Conservation (phyloP, 2,797 vertebrate genomes). For the Sebastiscus tertius region DNA sequence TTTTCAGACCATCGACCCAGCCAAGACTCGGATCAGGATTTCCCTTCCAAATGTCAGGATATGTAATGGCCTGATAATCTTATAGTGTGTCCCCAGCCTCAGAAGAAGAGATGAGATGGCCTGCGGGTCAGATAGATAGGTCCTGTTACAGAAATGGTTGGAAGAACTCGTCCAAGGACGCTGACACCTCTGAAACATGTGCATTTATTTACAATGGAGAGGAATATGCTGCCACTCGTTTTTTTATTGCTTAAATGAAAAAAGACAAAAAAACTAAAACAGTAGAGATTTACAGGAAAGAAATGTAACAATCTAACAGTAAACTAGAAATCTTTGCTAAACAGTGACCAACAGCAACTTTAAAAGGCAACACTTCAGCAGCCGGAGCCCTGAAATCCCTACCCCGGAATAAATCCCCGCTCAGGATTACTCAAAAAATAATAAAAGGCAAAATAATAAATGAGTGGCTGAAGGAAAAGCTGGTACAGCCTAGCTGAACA, state of each 20-base stretch:
- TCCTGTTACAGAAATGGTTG: constrained; percentile 17
- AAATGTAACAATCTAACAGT: neutral
- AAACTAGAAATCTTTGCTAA: neutral
- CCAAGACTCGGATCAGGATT: constrained; percentile 43
- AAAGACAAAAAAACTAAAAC: neutral
- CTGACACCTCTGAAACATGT: constrained; percentile 9
- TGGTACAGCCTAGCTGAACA: too few species aligned
- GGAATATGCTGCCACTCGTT: neutral
- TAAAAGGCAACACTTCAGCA: too few species aligned
- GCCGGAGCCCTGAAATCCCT: too few species aligned
- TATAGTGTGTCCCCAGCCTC: constrained; percentile 15
- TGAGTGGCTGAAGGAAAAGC: too few species aligned
- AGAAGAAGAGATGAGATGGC: constrained; percentile 40
- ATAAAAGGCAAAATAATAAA: too few species aligned
- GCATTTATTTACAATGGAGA: neutral
- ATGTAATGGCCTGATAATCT: constrained; percentile 47
- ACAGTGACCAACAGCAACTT: too few species aligned
- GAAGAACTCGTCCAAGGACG: constrained; percentile 14
- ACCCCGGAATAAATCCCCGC: too few species aligned
- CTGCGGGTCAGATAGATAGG: constrained; percentile 39
- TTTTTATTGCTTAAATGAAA: neutral
- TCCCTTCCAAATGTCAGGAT: constrained; percentile 47
- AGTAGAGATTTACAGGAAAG: neutral
- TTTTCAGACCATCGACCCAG: constrained; percentile 37
- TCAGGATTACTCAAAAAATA: too few species aligned